A percentile compares a stretch with the other conserved stretches of the same genome.
Evolutionary conservation across 2,888 invertebrate genomes (phyloP).

Genomic region (Campoletis raptor): DNA sequence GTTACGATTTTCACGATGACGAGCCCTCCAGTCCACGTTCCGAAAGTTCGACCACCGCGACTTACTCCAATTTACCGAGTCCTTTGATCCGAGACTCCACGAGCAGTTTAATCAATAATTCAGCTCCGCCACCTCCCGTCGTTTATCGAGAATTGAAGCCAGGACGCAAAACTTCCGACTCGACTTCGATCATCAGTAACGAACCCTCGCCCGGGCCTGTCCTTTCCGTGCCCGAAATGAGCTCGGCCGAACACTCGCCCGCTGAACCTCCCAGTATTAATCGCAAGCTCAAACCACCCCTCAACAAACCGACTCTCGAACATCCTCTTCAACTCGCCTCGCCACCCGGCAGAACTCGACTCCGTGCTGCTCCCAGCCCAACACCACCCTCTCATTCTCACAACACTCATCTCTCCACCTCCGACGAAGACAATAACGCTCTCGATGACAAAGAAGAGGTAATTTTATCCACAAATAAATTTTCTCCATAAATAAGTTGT

Average conservation of each 20-base stretch:
- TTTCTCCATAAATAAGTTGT: too few relatives aligned
- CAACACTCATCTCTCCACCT: slow-evolving; percentile 81
- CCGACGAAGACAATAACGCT: slow-evolving; percentile 85
- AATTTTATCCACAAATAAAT: slow-evolving; percentile 37
- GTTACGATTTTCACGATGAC: slow-evolving; percentile 86
- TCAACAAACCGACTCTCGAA: slow-evolving; percentile 80
- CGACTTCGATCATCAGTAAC: slow-evolving; percentile 82
- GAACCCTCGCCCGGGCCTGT: slow-evolving; percentile 84
- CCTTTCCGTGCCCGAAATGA: slow-evolving; percentile 76
- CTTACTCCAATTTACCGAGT: slow-evolving; percentile 88
- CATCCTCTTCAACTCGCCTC: slow-evolving; percentile 83
- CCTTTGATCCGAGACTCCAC: slow-evolving; percentile 83
- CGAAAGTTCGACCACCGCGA: slow-evolving; percentile 86
- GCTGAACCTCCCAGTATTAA: slow-evolving; percentile 91
- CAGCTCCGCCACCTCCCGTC: slow-evolving; percentile 86
- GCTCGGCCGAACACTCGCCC: slow-evolving; percentile 81
- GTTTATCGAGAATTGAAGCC: slow-evolving; percentile 88
- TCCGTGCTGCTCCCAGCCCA: slow-evolving; percentile 86
- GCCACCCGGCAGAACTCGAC: slow-evolving; percentile 83
- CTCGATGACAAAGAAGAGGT: slow-evolving; percentile 85
- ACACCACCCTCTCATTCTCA: slow-evolving; percentile 83
- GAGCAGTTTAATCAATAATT: slow-evolving; percentile 83
- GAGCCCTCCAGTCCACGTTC: slow-evolving; percentile 84
- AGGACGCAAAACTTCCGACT: slow-evolving; percentile 84
- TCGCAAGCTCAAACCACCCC: slow-evolving; percentile 91